Evolutionary conservation across 35 echinoderm and acorn worm genomes (phyloP).

Genomic region (Acanthaster planci): DNA sequence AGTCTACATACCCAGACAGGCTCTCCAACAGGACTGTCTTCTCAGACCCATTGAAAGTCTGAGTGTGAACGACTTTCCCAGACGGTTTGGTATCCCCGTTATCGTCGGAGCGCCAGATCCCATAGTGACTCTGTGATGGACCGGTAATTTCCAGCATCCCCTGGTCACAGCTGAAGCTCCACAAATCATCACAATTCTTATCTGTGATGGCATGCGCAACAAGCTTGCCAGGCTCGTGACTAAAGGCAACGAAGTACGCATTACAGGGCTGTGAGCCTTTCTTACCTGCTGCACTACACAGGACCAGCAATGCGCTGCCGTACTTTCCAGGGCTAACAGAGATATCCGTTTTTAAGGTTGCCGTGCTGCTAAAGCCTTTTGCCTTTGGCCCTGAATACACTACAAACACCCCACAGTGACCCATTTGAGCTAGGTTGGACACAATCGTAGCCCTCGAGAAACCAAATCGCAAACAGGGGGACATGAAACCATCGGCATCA

Average conservation of each 20-base stretch:
- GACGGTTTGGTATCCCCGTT: background rate
- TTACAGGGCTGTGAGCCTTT: constrained; percentile 40
- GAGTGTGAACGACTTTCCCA: constrained; percentile 67
- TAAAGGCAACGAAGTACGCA: constrained; percentile 43
- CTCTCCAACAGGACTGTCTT: constrained; percentile 45
- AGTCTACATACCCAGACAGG: constrained; percentile 11
- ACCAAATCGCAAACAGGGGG: constrained; percentile 58
- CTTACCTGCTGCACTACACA: constrained; percentile 60
- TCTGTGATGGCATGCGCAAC: background rate
- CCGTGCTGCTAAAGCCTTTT: background rate
- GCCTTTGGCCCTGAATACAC: constrained; percentile 40
- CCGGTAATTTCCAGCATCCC: constrained; percentile 41
- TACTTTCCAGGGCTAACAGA: background rate
- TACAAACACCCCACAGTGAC: constrained; percentile 52
- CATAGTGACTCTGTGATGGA: constrained; percentile 58
- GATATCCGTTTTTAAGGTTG: constrained; percentile 2
- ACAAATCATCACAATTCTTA: constrained; percentile 36
- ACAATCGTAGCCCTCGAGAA: constrained; percentile 56
- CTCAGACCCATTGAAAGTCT: constrained; percentile 56
- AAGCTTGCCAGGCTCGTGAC: background rate
- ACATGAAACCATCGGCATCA: constrained; percentile 45
- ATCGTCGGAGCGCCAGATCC: constrained; percentile 46
- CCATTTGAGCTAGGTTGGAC: constrained; percentile 62
- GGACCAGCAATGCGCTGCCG: constrained; percentile 31
- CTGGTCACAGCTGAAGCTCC: constrained; percentile 30